Evolutionary conservation across 2,888 invertebrate species (phyloP), one percentile per base, ranked within the genome.

Genomic region (Metellina segmentata): DNA sequence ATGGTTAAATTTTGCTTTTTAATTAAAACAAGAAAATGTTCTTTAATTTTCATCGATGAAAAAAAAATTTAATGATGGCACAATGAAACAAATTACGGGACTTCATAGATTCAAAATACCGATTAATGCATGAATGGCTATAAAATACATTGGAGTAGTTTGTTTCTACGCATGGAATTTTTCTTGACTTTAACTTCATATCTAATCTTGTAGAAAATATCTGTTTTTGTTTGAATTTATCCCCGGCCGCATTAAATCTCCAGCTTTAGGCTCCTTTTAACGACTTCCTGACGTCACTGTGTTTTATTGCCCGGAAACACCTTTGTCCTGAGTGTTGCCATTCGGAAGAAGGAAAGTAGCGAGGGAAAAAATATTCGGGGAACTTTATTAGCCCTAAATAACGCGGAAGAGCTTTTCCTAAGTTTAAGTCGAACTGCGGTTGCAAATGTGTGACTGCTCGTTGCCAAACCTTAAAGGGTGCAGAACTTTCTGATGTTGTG

Each of bases 381-480:
- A 70, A 79, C 79, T 85, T 90, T 85, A 90, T 78, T 90, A 81
- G 48, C 81, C 20, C 75, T 75, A 61, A 82, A 81, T 81, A 88
- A 69, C 81, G n/a, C 81, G 20, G 20, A 69, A 69, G 49, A 75
- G 52, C 51, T 81, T 74, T 53, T 71, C 20, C 77, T 78, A 75
- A 69, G 75, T 78, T 70, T 70, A n/a, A 13, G 16, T 51, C 34
- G 70, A 34, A 51, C 70, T 70, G 34, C 34, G 34, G 34, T 74
- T 74, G 11, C 5, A 74, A 74, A 11, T 74, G n/a, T 19, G 11
- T 5, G 20, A 74, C 20, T n/a, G 1, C 2, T 11, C 19, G 19
- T 74, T 20, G 20, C 20, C 19, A 20, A 74, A 74, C 20, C 13
- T 74, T 20, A 6, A n/a, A 20, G 0, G 19, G 7, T 19, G 2